Percentiles rank a stretch among this genome's conserved stretches.
phyloP scores from a whole-genome alignment of 64 coral and sea anemone species.

The Trachythela sp. region DNA sequence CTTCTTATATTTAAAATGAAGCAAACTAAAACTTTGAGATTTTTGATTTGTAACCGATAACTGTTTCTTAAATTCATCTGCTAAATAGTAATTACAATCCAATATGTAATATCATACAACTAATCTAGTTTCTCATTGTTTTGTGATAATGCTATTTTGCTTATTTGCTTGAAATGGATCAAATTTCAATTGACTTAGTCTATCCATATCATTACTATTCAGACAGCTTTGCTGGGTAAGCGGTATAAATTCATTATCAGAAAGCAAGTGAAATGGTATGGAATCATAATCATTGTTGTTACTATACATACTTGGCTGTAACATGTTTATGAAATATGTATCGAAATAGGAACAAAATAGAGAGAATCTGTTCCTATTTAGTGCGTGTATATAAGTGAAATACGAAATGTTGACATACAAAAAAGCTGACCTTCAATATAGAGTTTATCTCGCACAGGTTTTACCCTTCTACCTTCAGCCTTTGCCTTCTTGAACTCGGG shows the following conservation, averaged over 20 bases:
- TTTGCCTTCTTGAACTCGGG: constrained; percentile 2
- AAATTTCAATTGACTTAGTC: background rate
- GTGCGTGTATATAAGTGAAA: no score
- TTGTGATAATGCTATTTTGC: background rate
- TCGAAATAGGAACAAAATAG: background rate
- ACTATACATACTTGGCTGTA: background rate
- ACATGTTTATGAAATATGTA: background rate
- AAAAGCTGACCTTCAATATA: background rate
- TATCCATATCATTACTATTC: background rate
- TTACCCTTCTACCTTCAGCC: background rate
- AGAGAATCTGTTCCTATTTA: no score
- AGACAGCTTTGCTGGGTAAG: background rate
- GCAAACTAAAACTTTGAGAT: background rate
- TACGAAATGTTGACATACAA: background rate
- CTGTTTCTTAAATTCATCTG: background rate
- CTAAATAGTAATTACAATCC: background rate
- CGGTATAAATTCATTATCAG: background rate
- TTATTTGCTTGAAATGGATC: background rate
- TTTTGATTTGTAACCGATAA: background rate
- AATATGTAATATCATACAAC: background rate
- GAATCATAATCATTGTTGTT: background rate
- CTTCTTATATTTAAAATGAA: constrained; percentile 46
- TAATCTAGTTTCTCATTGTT: background rate
- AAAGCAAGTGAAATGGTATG: background rate
- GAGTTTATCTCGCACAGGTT: background rate